Evolutionary conservation across 1,140 invertebrate species (phyloP).

Genomic region (Battus philenor): DNA sequence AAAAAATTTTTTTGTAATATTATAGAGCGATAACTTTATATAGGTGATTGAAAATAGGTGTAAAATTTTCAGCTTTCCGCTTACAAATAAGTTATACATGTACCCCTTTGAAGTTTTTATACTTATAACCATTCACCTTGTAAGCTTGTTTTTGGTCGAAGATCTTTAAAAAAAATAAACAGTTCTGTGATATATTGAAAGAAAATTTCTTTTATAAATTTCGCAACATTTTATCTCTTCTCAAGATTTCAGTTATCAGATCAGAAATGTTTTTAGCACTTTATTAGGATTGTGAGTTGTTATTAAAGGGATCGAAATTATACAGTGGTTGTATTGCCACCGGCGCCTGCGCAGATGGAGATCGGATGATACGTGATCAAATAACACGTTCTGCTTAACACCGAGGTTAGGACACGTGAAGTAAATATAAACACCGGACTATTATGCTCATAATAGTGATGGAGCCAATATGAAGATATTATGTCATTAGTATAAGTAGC

Average conservation of each 20-base stretch:
- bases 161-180: too few species aligned
- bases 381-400: constrained; percentile 44
- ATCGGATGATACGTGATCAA: constrained; percentile 43
- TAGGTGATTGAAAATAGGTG: too few species aligned
- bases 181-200: too few species aligned
- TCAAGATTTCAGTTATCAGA: constrained; percentile 4
- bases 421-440: constrained; percentile 5
- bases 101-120: too few species aligned
- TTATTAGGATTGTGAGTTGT: constrained; percentile 53
- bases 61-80: too few species aligned
- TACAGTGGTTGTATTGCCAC: constrained; percentile 38
- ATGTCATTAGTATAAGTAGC: constrained; percentile 13
- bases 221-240: too few species aligned
- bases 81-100: too few species aligned
- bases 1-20: too few species aligned
- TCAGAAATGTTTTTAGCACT: constrained; percentile 41
- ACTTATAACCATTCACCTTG: too few species aligned
- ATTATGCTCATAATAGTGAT: constrained; percentile 13
- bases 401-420: constrained; percentile 10
- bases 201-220: too few species aligned
- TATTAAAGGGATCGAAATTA: constrained; percentile 53
- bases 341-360: constrained; percentile 26
- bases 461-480: constrained; percentile 15
- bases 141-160: too few species aligned
- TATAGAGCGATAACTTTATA: too few species aligned